Percentiles rank a stretch among this genome's conserved stretches.
Conservation (phyloP, 2,113 vertebrate species). For the Chaetops frenatus region DNA sequence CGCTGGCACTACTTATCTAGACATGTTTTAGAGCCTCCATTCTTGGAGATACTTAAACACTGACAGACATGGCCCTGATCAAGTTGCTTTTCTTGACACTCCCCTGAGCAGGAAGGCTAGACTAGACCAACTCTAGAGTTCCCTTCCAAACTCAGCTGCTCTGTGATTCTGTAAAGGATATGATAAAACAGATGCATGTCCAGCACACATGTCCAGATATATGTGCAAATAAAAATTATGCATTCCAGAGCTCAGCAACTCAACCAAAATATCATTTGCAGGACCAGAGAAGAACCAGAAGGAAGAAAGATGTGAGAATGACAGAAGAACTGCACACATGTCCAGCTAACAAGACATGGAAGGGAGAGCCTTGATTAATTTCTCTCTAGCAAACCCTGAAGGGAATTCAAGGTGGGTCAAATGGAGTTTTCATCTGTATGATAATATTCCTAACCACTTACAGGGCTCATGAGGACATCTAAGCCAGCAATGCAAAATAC, state of each 20-base stretch:
- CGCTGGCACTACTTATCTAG: rapidly evolving
- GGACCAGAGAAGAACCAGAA: background rate
- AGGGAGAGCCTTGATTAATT: background rate
- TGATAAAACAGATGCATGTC: background rate
- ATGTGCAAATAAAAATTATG: background rate
- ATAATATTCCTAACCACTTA: background rate
- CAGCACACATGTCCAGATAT: background rate
- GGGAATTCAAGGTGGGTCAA: background rate
- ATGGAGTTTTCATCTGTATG: background rate
- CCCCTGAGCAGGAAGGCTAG: background rate
- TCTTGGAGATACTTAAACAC: background rate
- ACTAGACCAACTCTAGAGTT: background rate
- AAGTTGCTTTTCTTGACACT: background rate
- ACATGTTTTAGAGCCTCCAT: background rate
- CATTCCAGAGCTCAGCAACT: background rate
- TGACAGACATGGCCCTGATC: background rate
- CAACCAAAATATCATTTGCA: background rate
- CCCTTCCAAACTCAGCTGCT: background rate
- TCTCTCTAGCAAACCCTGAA: background rate
- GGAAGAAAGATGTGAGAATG: background rate
- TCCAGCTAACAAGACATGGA: background rate
- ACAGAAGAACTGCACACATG: background rate
- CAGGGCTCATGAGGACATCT: background rate
- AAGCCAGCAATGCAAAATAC: background rate
- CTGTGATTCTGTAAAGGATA: background rate